Conservation (phyloP, 2,113 vertebrate genomes). For the Pholis gunnellus region DNA sequence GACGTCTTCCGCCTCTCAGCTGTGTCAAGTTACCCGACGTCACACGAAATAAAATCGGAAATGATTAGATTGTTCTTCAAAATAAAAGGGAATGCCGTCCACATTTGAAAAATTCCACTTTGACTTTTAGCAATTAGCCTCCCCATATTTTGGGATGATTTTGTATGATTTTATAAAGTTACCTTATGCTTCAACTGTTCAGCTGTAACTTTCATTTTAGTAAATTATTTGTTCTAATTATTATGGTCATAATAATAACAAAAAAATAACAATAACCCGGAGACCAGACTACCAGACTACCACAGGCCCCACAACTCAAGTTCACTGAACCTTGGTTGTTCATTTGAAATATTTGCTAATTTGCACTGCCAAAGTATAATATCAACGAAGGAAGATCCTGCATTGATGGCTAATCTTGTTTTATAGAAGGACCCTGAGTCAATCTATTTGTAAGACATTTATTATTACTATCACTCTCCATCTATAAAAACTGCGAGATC, state of each 20-base stretch:
- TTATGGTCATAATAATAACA: background rate
- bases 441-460: background rate
- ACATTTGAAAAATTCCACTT: background rate
- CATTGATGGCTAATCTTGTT: background rate
- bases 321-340: background rate
- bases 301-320: background rate
- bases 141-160: background rate
- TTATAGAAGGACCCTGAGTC: background rate
- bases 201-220: background rate
- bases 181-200: background rate
- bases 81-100: conserved; percentile 11
- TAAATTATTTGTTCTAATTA: background rate
- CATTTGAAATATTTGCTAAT: background rate
- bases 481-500: background rate
- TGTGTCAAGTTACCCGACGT: background rate
- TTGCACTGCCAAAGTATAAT: background rate
- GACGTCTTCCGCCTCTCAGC: conserved; percentile 46
- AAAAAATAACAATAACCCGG: background rate
- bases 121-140: no score
- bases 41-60: background rate
- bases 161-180: background rate
- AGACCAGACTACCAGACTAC: no score
- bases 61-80: background rate
- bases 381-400: background rate
- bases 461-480: background rate